phyloP scores from a whole-genome alignment of 2,113 vertebrate genomes.

The Picathartes gymnocephalus region DNA sequence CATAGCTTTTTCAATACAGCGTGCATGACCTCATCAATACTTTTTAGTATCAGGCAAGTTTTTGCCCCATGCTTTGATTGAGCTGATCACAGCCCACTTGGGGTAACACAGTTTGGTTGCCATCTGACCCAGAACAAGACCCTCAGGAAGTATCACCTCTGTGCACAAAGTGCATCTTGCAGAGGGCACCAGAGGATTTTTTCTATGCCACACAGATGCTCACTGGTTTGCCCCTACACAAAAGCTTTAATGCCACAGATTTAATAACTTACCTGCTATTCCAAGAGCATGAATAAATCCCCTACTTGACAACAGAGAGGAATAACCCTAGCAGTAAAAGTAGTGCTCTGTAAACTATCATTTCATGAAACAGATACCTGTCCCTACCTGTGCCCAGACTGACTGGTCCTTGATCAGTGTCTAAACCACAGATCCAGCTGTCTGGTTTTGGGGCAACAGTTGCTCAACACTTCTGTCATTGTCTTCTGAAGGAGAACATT shows the following conservation, averaged over 20 bases:
- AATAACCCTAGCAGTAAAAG: background rate
- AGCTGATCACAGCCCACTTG: background rate
- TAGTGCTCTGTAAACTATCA: background rate
- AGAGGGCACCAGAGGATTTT: background rate
- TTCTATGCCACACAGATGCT: background rate
- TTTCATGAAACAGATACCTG: background rate
- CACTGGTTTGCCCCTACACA: background rate
- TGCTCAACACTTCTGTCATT: background rate
- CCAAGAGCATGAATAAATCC: background rate
- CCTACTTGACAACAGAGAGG: background rate
- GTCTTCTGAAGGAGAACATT: background rate
- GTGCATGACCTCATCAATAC: background rate
- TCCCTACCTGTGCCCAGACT: too few species aligned
- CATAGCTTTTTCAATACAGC: accelerated
- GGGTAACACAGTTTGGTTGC: background rate
- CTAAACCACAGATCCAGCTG: background rate
- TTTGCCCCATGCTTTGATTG: background rate
- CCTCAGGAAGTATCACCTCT: background rate
- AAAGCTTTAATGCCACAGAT: background rate
- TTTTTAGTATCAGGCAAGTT: background rate
- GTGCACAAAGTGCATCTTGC: background rate
- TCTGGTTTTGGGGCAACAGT: background rate
- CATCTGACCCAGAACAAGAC: background rate
- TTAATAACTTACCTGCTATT: background rate
- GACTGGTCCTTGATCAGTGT: background rate